phyloP scores from a whole-genome alignment of 1,140 invertebrate genomes.

The Calliphora vicina region DNA sequence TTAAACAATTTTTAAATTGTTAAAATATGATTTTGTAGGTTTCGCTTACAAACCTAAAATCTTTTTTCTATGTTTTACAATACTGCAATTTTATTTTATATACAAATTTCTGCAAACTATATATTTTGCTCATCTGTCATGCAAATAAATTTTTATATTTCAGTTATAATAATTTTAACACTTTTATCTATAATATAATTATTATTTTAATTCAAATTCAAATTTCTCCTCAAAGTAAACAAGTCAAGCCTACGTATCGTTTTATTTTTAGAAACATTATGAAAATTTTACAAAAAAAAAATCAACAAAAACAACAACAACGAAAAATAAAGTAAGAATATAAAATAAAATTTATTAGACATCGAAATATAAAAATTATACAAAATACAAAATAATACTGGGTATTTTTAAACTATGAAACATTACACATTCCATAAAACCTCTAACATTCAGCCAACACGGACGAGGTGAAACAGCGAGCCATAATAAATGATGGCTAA shows the following conservation, averaged over 20 bases:
- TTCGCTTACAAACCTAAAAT: too few relatives aligned
- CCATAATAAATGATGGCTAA: constrained; percentile 26
- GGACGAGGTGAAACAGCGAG: neutral
- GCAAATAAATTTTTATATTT: neutral
- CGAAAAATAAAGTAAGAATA: neutral
- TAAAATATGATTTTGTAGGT: too few relatives aligned
- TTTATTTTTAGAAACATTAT: neutral
- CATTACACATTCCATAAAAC: constrained; percentile 39
- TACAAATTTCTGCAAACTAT: too few relatives aligned
- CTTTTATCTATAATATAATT: neutral
- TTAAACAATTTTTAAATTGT: too few relatives aligned
- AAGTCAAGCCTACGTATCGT: neutral
- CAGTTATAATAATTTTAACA: neutral
- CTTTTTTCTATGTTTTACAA: too few relatives aligned
- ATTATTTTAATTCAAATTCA: neutral
- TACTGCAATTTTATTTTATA: too few relatives aligned
- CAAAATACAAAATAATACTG: neutral
- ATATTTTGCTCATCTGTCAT: too few relatives aligned
- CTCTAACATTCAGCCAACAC: constrained; percentile 12
- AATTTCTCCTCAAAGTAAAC: neutral
- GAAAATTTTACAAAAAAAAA: neutral
- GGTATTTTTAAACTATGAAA: constrained; percentile 34
- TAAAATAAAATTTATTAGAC: constrained; percentile 20
- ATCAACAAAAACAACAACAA: neutral
- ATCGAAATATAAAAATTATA: constrained; percentile 16